Evolutionary conservation across 1,140 invertebrate species (phyloP), one percentile per base, ranked within the genome.

Genomic region (Macrosteles quadrilineatus): DNA sequence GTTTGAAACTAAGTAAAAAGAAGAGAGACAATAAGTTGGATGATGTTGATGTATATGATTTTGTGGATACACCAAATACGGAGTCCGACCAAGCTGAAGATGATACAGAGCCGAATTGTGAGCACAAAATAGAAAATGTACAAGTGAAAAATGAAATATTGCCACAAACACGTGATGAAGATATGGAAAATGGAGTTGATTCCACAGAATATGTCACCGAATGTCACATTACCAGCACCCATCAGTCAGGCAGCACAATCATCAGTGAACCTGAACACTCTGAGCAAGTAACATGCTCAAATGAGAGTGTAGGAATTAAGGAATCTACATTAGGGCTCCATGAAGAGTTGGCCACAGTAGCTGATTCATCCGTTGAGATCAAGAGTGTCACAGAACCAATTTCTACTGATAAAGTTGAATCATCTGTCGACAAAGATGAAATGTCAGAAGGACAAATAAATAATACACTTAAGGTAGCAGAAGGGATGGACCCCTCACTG

Each of bases 131-230:
- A 2, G 65, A 66, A 50, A 57, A 70, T 57, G 64, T 65, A 32
- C 64, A 74, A 21, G 67, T 69, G 67, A 69, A 73, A 23, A 71
- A 76, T 68, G 65, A 36, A 36, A 36, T 36, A 36, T 4, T 6
- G 14, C 32, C 32, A 6, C 32, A 36, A 36, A 14, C 63, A 19
- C 25, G 21, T 59, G 47, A 57, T 50, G 71, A 74, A 27, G 69
- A 75, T 11, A 72, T 68, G 32, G 50, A 69, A 30, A 73, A 68
- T 25, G 68, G 55, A 50, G 14, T 21, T 4, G 47, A 50, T 4
- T 4, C 21, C 6, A 17, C 47, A 9, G n/a, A 59, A 59, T 6
- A 4, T 36, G 4, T 36, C 4, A 59, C 55, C 25, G 55, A 59
- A 59, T 59, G 55, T 59, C 4, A 27, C 11, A 50, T 50, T n/a